These are phyloP conservation scores for Orbicella faveolata DNA, from an alignment of 64 coral and sea anemone genomes.

Conservation along the genomic window DNA sequence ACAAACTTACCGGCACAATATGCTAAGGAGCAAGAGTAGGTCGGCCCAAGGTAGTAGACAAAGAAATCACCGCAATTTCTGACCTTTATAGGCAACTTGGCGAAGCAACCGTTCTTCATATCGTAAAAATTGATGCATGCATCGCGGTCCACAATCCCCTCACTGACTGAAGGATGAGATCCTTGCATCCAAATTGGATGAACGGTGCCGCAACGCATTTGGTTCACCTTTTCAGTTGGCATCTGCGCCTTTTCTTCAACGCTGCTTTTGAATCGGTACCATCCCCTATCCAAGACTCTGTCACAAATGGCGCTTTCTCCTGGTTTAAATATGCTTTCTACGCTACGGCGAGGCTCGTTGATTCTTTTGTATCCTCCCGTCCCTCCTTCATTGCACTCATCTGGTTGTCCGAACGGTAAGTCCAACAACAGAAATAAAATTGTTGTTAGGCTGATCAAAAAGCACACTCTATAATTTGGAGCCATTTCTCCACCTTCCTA, in stretches of 20 bases:
- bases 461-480: too few species aligned
- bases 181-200: constrained; percentile 15
- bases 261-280: constrained; percentile 14
- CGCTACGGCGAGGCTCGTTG: not conserved
- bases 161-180: not conserved
- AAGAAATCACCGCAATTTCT: not conserved
- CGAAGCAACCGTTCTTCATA: not conserved
- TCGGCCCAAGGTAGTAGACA: constrained; percentile 12
- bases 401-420: too few species aligned
- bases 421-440: too few species aligned
- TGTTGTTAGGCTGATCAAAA: too few species aligned
- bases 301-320: not conserved
- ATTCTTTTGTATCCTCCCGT: not conserved
- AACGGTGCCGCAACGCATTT: not conserved
- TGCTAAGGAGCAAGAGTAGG: not conserved
- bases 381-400: too few species aligned
- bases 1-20: constrained; percentile 26
- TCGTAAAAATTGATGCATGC: not conserved
- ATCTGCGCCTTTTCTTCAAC: not conserved
- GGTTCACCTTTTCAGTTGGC: not conserved
- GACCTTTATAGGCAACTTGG: not conserved
- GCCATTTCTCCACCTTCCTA: too few species aligned
- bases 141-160: not conserved
- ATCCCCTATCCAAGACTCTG: not conserved
- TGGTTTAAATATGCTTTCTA: not conserved